Conservation (phyloP, 2,113 vertebrate species). For the Abramis brama region DNA sequence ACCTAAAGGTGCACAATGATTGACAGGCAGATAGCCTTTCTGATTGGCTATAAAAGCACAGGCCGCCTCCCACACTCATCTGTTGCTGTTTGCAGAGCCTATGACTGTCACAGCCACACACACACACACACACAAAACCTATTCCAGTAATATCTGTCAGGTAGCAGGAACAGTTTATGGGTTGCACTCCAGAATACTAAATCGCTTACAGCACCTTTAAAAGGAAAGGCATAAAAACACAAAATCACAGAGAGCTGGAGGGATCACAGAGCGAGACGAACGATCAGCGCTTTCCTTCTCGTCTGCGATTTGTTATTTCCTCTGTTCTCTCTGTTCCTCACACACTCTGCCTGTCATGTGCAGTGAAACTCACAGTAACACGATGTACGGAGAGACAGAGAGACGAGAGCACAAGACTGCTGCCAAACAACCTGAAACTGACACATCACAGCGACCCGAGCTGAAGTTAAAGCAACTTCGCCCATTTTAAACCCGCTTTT, state of each 20-base stretch:
- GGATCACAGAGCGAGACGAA: not conserved
- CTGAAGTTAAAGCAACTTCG: too few relatives aligned
- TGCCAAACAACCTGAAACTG: not conserved
- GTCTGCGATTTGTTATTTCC: not conserved
- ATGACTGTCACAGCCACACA: not conserved
- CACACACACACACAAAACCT: not conserved
- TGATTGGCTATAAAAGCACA: not conserved
- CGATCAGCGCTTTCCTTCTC: not conserved
- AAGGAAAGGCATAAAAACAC: not conserved
- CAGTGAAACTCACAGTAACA: not conserved
- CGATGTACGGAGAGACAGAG: not conserved
- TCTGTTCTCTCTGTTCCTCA: not conserved
- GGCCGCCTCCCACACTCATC: not conserved
- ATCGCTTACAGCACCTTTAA: not conserved
- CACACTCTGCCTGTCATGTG: not conserved
- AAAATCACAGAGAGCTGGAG: not conserved
- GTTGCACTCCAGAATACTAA: not conserved
- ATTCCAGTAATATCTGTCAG: not conserved
- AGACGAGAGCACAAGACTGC: not conserved
- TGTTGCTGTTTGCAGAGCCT: not conserved
- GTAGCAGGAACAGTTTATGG: not conserved
- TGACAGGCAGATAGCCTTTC: not conserved
- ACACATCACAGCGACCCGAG: not conserved
- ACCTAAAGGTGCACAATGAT: not conserved
- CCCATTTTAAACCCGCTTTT: too few relatives aligned